Conservation (phyloP, 2,797 vertebrate genomes). For the Cuculus canorus region DNA sequence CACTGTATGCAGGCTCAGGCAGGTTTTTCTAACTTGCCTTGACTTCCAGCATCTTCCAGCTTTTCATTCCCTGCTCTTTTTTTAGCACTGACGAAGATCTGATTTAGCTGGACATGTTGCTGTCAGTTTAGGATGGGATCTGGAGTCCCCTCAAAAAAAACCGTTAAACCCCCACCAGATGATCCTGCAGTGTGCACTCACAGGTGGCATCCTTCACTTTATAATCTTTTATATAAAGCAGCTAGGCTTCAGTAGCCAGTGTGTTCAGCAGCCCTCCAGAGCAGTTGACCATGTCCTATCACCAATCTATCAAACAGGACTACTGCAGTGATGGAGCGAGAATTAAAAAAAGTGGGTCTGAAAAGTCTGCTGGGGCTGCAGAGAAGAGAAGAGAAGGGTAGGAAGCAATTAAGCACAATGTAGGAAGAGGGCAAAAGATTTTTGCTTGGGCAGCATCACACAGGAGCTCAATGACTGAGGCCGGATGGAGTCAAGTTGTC, state of each 20-base stretch:
- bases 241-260: not conserved
- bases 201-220: not conserved
- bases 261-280: not conserved
- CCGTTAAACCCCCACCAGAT: not conserved
- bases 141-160: not conserved
- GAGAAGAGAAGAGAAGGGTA: not conserved
- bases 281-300: not conserved
- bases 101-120: not conserved
- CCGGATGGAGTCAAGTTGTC: not conserved
- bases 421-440: not conserved
- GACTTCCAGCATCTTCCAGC: not conserved
- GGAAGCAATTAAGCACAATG: not conserved
- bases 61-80: not conserved
- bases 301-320: not conserved
- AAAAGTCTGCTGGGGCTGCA: not conserved
- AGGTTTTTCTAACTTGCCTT: not conserved
- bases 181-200: not conserved
- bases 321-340: not conserved
- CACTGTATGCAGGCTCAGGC: not conserved
- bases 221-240: not conserved
- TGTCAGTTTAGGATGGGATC: not conserved
- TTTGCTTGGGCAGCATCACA: not conserved
- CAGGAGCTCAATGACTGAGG: not conserved
- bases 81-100: not conserved
- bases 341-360: not conserved